These are phyloP conservation scores for Sorex fumeus DNA, from an alignment of 2,113 vertebrate genomes.

Conservation along the genomic window DNA sequence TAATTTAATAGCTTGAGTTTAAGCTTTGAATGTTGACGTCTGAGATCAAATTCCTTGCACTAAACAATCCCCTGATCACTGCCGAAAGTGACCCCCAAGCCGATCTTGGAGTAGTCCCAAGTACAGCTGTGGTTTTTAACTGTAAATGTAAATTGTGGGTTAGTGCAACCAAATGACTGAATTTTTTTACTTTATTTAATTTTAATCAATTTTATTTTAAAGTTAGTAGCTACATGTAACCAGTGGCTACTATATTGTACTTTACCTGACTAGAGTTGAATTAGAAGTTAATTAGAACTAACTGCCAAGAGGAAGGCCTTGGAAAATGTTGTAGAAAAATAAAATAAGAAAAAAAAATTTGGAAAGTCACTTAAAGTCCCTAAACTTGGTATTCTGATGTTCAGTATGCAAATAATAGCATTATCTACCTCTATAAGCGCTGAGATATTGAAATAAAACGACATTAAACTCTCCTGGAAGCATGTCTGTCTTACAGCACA, in stretches of 20 bases:
- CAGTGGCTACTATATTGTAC: neutral
- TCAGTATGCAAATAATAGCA: neutral
- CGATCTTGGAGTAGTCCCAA: too few species aligned
- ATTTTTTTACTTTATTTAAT: neutral
- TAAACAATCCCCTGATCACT: too few species aligned
- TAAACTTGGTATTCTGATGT: neutral
- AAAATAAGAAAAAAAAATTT: neutral
- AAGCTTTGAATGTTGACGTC: too few species aligned
- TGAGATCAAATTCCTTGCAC: too few species aligned
- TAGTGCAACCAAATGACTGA: neutral
- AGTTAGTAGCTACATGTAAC: neutral
- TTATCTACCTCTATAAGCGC: neutral
- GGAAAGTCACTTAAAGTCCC: neutral
- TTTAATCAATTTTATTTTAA: slow-evolving; percentile 25
- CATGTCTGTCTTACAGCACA: neutral
- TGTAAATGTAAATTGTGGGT: neutral
- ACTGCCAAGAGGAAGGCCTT: neutral
- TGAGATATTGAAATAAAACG: neutral
- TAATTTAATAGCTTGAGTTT: too few species aligned
- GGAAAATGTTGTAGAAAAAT: neutral
- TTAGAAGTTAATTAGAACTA: neutral
- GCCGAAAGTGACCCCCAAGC: too few species aligned
- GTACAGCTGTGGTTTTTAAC: too few species aligned
- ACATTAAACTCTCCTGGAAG: too few species aligned
- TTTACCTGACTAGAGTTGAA: neutral